Evolutionary conservation across 2,113 vertebrate species (phyloP).

Genomic region (Pachypanchax playfairii): DNA sequence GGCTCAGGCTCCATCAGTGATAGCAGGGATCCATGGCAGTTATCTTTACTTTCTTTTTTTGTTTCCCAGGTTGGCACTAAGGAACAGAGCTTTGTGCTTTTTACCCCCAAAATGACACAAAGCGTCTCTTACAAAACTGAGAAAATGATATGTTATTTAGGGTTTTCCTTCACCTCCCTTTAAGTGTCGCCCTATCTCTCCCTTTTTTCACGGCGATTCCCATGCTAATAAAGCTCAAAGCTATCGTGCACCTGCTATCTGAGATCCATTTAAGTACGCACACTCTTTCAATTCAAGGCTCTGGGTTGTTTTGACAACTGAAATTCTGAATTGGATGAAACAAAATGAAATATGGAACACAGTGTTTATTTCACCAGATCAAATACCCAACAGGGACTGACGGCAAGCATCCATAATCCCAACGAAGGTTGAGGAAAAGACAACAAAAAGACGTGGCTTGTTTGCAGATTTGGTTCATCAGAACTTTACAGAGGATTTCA

Average conservation of each 20-base stretch:
- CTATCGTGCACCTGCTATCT: conserved; percentile 13
- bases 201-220: conserved; percentile 12
- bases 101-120: conserved; percentile 23
- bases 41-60: conserved; percentile 25
- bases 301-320: conserved; percentile 48
- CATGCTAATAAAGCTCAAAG: conserved; percentile 41
- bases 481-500: neutral
- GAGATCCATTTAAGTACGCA: conserved; percentile 21
- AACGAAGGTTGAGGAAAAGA: conserved; percentile 25
- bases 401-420: conserved; percentile 27
- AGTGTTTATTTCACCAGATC: conserved; percentile 38
- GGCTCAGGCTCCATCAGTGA: conserved; percentile 57
- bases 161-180: conserved; percentile 26
- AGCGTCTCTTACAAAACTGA: conserved; percentile 29
- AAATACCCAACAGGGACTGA: conserved; percentile 29
- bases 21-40: conserved; percentile 44
- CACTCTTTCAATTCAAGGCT: conserved; percentile 6
- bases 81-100: conserved; percentile 17
- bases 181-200: conserved; percentile 10
- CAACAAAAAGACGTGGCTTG: neutral
- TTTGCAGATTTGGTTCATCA: conserved; percentile 3
- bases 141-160: conserved; percentile 38
- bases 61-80: conserved; percentile 47
- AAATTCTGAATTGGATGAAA: conserved; percentile 24
- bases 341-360: conserved; percentile 31